phyloP scores from a whole-genome alignment of 2,888 invertebrate genomes.

The Agelastica alni region DNA sequence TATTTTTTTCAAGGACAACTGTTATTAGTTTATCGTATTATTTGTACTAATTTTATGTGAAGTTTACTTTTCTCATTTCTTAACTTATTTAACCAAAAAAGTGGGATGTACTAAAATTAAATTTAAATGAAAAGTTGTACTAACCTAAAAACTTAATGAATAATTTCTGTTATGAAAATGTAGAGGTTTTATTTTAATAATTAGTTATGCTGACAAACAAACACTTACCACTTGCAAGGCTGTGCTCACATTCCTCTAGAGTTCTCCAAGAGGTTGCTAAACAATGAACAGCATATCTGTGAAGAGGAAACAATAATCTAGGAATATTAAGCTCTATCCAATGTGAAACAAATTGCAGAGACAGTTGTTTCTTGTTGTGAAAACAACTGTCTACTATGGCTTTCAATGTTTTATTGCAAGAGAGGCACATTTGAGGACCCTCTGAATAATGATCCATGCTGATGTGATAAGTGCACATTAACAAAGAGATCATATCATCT shows the following conservation, averaged over 20 bases:
- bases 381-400: conserved; percentile 80
- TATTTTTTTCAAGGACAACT: too few species aligned
- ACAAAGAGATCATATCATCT: conserved; percentile 66
- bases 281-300: conserved; percentile 63
- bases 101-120: too few species aligned
- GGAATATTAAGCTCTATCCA: conserved; percentile 83
- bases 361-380: conserved; percentile 75
- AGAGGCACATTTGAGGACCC: conserved; percentile 60
- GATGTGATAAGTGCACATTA: conserved; percentile 76
- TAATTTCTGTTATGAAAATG: too few species aligned
- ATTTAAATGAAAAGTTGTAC: too few species aligned
- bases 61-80: too few species aligned
- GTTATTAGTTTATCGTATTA: too few species aligned
- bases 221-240: conserved; percentile 50
- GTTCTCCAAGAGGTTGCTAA: conserved; percentile 64
- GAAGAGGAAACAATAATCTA: conserved; percentile 74
- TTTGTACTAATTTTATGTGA: too few species aligned
- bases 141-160: too few species aligned
- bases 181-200: too few species aligned
- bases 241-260: conserved; percentile 50
- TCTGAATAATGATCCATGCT: conserved; percentile 80
- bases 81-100: too few species aligned
- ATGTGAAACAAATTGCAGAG: conserved; percentile 76
- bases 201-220: too few species aligned
- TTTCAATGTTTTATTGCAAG: conserved; percentile 72